Evolutionary conservation across 2,888 invertebrate species (phyloP).

Genomic region (Dichetophora obliterata): DNA sequence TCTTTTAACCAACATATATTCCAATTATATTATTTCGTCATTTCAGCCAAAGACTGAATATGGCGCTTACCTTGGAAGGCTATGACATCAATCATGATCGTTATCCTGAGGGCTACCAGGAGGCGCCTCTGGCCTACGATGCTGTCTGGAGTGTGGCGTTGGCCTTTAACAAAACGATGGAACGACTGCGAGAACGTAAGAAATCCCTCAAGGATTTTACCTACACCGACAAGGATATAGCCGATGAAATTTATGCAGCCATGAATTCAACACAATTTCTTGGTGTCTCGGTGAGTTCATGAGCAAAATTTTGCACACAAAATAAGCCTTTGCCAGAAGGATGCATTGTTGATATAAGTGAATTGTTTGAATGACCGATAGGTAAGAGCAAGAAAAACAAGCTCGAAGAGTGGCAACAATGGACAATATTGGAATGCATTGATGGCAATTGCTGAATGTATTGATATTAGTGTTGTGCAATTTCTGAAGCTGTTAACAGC

Average conservation of each 20-base stretch:
- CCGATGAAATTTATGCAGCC: slow-evolving; percentile 95
- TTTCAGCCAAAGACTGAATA: slow-evolving; percentile 81
- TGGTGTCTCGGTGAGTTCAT: slow-evolving; percentile 91
- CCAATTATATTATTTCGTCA: background rate
- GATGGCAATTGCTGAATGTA: too few relatives aligned
- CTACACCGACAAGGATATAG: slow-evolving; percentile 94
- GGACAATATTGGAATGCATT: too few relatives aligned
- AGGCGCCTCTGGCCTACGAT: slow-evolving; percentile 98
- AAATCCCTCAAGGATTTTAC: slow-evolving; percentile 94
- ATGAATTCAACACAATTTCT: slow-evolving; percentile 98
- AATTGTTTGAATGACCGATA: background rate
- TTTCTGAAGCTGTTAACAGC: background rate
- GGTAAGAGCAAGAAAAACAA: background rate
- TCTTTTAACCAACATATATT: background rate
- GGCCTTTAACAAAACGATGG: slow-evolving; percentile 97
- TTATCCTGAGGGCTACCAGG: slow-evolving; percentile 95
- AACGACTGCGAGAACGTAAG: slow-evolving; percentile 81
- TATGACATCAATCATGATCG: slow-evolving; percentile 89
- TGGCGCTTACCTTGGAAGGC: slow-evolving; percentile 82
- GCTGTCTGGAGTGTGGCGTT: slow-evolving; percentile 99
- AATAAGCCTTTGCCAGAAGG: background rate
- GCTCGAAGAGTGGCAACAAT: background rate
- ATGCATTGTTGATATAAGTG: background rate
- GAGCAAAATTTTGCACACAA: background rate
- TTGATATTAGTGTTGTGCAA: background rate